Percentiles rank a stretch among this genome's conserved stretches.
phyloP scores from a whole-genome alignment of 2,797 vertebrate species.

The Sciaenops ocellatus region DNA sequence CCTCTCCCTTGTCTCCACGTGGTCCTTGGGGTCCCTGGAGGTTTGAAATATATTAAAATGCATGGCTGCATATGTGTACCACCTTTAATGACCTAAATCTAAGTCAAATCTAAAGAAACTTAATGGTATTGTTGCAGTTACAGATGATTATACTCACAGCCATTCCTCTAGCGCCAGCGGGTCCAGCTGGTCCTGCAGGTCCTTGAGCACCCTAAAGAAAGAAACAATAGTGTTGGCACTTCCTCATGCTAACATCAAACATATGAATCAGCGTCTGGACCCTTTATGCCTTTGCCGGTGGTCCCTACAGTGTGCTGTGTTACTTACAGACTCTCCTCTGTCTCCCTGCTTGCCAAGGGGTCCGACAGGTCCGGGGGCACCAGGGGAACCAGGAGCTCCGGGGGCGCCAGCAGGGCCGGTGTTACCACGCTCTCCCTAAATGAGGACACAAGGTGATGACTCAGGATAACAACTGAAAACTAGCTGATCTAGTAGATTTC shows the following conservation, averaged over 20 bases:
- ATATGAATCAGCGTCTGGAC: background rate
- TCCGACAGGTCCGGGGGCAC: constrained; percentile 91
- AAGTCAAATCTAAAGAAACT: background rate
- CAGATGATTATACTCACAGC: constrained; percentile 86
- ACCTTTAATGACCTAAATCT: background rate
- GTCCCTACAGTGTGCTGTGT: background rate
- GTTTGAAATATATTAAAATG: constrained; percentile 29
- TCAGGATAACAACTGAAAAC: background rate
- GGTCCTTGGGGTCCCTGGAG: constrained; percentile 96
- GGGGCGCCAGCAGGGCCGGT: constrained; percentile 91
- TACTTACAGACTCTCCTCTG: constrained; percentile 94
- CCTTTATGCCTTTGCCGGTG: background rate
- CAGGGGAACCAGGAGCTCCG: constrained; percentile 92
- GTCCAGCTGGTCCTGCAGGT: constrained; percentile 92
- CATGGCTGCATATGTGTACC: background rate
- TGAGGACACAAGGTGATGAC: constrained; percentile 48
- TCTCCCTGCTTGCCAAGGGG: constrained; percentile 98
- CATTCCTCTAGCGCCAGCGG: constrained; percentile 94
- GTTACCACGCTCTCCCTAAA: constrained; percentile 96
- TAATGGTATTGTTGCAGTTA: background rate
- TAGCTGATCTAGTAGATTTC: background rate
- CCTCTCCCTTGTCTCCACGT: constrained; percentile 97
- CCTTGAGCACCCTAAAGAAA: constrained; percentile 93
- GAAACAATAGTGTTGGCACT: constrained; percentile 35
- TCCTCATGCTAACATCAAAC: constrained; percentile 24